These are phyloP conservation scores for Dissostichus mawsoni DNA, from an alignment of 2,113 vertebrate species.

Conservation along the genomic window DNA sequence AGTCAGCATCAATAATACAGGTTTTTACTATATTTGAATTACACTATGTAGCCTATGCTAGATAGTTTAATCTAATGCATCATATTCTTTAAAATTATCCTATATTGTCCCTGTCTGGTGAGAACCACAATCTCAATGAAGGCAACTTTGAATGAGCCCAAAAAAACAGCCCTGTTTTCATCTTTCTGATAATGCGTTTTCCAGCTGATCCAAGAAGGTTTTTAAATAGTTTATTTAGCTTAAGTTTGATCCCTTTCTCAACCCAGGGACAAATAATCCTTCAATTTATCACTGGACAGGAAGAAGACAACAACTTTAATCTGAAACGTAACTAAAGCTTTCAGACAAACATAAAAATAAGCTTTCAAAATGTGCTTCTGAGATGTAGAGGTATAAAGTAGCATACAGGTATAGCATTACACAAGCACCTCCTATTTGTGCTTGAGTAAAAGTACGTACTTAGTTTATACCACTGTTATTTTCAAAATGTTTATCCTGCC, in stretches of 20 bases:
- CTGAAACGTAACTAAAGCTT: background rate
- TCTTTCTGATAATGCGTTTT: background rate
- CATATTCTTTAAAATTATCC: background rate
- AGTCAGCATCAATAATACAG: background rate
- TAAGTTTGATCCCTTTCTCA: too few relatives aligned
- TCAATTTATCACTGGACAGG: background rate
- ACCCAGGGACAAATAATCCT: background rate
- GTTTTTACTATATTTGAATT: background rate
- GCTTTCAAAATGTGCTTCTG: too few relatives aligned
- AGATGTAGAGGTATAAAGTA: background rate
- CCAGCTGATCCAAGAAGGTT: background rate
- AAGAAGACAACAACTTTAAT: background rate
- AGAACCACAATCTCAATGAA: background rate
- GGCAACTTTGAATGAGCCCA: background rate
- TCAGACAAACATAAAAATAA: background rate
- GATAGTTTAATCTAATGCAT: background rate
- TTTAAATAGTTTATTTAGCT: background rate
- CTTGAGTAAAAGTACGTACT: background rate
- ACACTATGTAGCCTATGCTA: background rate
- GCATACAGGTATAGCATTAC: background rate
- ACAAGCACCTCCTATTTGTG: background rate
- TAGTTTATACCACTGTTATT: background rate
- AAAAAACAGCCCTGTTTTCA: background rate
- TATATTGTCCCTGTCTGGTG: background rate
- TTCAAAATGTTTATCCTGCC: background rate